Evolutionary conservation across 2,888 invertebrate species (phyloP), one percentile per base, ranked within the genome.

Genomic region (Tinea pellionella): DNA sequence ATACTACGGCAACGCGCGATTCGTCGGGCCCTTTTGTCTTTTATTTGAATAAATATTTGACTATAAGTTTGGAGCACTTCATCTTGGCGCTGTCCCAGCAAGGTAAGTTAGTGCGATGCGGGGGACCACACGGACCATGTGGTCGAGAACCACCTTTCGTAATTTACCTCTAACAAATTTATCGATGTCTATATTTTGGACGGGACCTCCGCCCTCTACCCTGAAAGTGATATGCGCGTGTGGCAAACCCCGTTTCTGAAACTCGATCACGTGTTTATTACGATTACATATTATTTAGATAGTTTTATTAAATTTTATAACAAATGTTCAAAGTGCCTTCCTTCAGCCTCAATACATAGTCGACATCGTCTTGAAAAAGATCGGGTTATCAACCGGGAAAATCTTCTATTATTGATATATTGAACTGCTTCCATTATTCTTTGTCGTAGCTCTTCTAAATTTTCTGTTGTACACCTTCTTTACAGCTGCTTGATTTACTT

Each of bases 121-220:
- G 32, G 18, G 57, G 13, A 3, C 65, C 66, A 30, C 65, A 66
- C 32, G 65, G 3, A 66, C 61, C 67, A 68, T 66, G 18, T 66
- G 59, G 4, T 19, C n/a, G 42, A 59, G 24, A 6, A 58, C 58
- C 8, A 42, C 59, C 59, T 19, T 13, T n/a, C 59, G 16, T 42
- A 59, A 59, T 42, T 42, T 59, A 42, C 59, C 59, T 12, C 18
- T 3, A 0, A 65, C 61, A 32, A 59, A 63, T 18, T 66, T 55
- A 0, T 19, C 19, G 4, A 62, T 64, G 59, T 67, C 65, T 53
- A 7, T 12, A 12, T 13, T 18, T 42, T 53, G 55, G 56, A 61
- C 59, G 15, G 64, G 63, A 59, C 63, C 62, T 60, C 64, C 63
- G 59, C 13, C 60, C 59, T 59, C n/a, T 15, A 62, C 37, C 3